Base-by-base conservation (phyloP, 2,113 vertebrate genomes). In the Bagarius yarrelli region DNA sequence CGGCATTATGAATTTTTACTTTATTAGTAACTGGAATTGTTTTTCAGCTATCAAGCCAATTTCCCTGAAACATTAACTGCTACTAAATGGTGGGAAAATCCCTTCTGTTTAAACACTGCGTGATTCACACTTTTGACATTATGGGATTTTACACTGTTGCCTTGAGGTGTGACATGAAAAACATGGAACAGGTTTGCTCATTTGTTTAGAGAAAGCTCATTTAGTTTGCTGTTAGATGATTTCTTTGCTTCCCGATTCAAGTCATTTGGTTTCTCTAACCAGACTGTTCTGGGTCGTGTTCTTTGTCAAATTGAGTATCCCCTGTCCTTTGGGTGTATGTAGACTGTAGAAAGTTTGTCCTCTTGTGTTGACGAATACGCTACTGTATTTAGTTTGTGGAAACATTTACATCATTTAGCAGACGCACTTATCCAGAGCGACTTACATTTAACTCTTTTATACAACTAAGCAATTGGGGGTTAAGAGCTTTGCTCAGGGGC, bases 1-100 rank as follows among this genome's bases (percentile, higher is more conserved):
- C n/a, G 3, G 6, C 6, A 3, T 6, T 40, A 40, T 40, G 6
- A 40, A 40, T 40, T 40, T 40, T 4, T 40, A 40, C 36, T 40
- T 40, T 40, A 40, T 67, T 21, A 5, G 32, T 5, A 4, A 36
- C 8, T 11, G 64, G 66, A 16, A 36, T 69, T 64, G 15, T 64
- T 64, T 12, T n/a, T 69, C 12, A 40, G 34, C 12, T n/a, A 8
- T 69, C 9, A 40, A 40, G 36, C 36, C 36, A 40, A 40, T 40
- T 6, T 40, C 6, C 36, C 36, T 40, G 3, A 4, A 40, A 40
- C 34, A 40, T 40, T 5, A 44, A 8, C 67, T 50, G 36, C 36
- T 44, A 69, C 14, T 50, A n/a, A 50, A 50, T 70, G 8, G 40
- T 70, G 67, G 67, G 44, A 52, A 50, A 70, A 70, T 70, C 23